Evolutionary conservation across 1,140 invertebrate genomes (phyloP).

Genomic region (Bursaphelenchus mucronatus): DNA sequence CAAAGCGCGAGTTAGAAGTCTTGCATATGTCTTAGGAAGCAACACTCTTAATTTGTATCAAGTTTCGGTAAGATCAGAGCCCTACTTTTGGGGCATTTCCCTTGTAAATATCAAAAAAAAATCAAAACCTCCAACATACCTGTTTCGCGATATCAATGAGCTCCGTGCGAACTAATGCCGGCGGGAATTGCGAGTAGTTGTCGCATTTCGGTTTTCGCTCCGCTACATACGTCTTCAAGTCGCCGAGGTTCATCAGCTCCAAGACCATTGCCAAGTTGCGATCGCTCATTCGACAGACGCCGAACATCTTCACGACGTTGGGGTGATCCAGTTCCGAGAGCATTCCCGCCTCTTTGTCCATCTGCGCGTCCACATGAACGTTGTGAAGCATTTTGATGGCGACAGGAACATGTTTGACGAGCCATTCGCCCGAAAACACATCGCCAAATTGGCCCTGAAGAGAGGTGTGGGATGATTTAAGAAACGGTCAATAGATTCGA

Average conservation of each 20-base stretch:
- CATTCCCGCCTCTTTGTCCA: constrained; percentile 49
- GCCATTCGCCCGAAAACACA: constrained; percentile 40
- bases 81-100: too few species aligned
- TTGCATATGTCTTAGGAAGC: too few species aligned
- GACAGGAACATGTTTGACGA: constrained; percentile 23
- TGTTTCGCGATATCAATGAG: constrained; percentile 42
- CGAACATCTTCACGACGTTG: constrained; percentile 44
- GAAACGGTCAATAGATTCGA: background rate
- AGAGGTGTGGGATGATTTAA: constrained; percentile 10
- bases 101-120: background rate
- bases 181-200: constrained; percentile 49
- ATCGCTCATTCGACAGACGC: constrained; percentile 23
- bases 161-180: constrained; percentile 30
- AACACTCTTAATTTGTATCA: too few species aligned
- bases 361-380: constrained; percentile 33
- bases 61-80: too few species aligned
- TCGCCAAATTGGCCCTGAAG: constrained; percentile 43
- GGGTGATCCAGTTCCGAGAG: constrained; percentile 37
- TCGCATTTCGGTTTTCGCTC: constrained; percentile 28
- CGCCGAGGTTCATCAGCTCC: constrained; percentile 44
- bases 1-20: too few species aligned
- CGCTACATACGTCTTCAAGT: constrained; percentile 42
- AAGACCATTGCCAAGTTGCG: constrained; percentile 32
- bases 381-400: constrained; percentile 42
- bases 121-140: constrained; percentile 12